Evolutionary conservation across 2,888 invertebrate species (phyloP).

Genomic region (Plusia festucae): DNA sequence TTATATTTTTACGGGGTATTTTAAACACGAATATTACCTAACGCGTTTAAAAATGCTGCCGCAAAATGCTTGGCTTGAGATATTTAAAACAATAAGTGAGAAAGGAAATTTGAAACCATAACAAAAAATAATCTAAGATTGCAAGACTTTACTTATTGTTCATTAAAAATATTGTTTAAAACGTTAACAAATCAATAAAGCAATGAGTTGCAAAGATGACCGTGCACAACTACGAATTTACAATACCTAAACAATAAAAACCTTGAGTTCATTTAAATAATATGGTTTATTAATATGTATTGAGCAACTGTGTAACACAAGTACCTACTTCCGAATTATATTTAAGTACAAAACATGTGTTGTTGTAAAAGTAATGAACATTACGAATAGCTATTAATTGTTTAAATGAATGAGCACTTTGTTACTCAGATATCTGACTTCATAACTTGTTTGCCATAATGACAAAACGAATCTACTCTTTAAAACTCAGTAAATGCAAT

Average conservation of each 20-base stretch:
- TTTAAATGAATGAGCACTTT: not conserved
- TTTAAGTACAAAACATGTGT: slow-evolving; percentile 6
- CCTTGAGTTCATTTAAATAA: slow-evolving; percentile 25
- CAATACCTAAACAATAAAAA: slow-evolving; percentile 5
- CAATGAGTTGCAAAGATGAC: not conserved
- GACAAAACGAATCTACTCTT: too few relatives aligned
- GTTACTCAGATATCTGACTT: not conserved
- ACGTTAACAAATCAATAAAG: too few relatives aligned
- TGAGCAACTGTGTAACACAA: slow-evolving; percentile 1
- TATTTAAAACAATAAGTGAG: too few relatives aligned
- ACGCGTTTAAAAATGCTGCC: not conserved
- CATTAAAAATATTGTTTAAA: too few relatives aligned
- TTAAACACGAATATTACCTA: too few relatives aligned
- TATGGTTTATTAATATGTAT: slow-evolving; percentile 16
- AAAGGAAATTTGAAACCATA: not conserved
- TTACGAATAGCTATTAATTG: not conserved
- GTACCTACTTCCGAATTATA: slow-evolving; percentile 1
- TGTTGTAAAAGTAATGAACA: not conserved
- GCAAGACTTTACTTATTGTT: too few relatives aligned
- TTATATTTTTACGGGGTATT: too few relatives aligned
- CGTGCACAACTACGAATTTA: not conserved
- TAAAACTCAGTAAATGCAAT: too few relatives aligned
- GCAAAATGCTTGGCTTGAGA: not conserved
- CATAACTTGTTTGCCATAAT: too few relatives aligned
- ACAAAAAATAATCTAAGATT: too few relatives aligned